Base-by-base conservation (phyloP, 92 coral and sea anemone genomes). In the Nematostella vectensis region DNA sequence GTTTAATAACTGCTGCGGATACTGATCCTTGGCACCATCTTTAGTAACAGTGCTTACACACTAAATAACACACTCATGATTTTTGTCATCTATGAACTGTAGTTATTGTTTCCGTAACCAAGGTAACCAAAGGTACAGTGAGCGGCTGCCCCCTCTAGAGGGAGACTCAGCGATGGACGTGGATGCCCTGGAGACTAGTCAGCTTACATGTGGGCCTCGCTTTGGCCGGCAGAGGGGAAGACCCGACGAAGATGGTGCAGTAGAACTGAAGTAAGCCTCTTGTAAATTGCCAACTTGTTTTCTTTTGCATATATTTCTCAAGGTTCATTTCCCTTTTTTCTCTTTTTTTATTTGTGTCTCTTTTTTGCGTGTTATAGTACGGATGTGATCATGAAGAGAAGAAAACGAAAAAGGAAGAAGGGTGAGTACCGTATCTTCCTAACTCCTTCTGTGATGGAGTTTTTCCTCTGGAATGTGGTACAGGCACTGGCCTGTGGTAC, bases 111-210 rank as follows among this genome's bases (percentile, higher is more conserved):
- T n/a, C n/a, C n/a, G n/a, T n/a, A n/a, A n/a, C n/a, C n/a, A n/a
- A n/a, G n/a, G n/a, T n/a, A n/a, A n/a, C n/a, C n/a, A n/a, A 53
- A 89, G 96, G 50, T 82, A 81, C 74, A 86, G 98, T 61, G 76
- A 61, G 56, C 69, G 73, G 42, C 78, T 91, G 3, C 83, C 91
- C 0, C 68, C 96, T 2, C 62, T 91, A 17, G 93, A 86, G 25
- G 66, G 67, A 22, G 89, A 58, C 21, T 64, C 82, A 12, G 51
- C 78, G 25, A 70, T 91, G 11, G 83, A 86, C 37, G 84, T 78
- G 12, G 87, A 86, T 48, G 76, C 65, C 21, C 72, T 91, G 25
- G 98, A 91, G 61, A 62, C 73, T 10, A 57, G 88, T 43, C 85
- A 53, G 18, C 54, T 67, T 53, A 48, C 80, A 22, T 43, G 80